Evolutionary conservation across 2,888 invertebrate species (phyloP).

Genomic region (Caenorhabditis angaria): DNA sequence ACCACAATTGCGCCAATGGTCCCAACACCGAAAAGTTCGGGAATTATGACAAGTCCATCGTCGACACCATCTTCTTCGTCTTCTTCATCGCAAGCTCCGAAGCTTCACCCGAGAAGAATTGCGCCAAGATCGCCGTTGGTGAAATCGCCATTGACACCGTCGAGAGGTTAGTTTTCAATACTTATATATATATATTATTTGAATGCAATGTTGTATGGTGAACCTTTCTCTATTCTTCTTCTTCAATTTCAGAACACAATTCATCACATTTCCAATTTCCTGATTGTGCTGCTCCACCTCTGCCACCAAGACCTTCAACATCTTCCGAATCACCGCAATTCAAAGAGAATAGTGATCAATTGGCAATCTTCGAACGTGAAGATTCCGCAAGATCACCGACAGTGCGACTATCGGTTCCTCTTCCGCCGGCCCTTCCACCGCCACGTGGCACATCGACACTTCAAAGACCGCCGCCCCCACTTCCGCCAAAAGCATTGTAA

Average conservation of each 20-base stretch:
- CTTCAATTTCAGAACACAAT: constrained; percentile 13
- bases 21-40: constrained; percentile 26
- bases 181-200: neutral
- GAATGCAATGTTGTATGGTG: neutral
- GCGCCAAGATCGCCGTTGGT: constrained; percentile 38
- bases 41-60: constrained; percentile 28
- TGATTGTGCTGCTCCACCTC: constrained; percentile 22
- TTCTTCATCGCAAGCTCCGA: constrained; percentile 24
- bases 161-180: constrained; percentile 18
- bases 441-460: constrained; percentile 29
- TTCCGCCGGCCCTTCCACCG: constrained; percentile 54
- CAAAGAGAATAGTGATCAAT: neutral
- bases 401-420: constrained; percentile 50
- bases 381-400: constrained; percentile 49
- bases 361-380: neutral
- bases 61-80: constrained; percentile 28
- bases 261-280: constrained; percentile 45
- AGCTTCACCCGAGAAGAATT: constrained; percentile 30
- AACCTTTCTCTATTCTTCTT: neutral
- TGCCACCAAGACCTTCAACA: constrained; percentile 30
- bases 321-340: constrained; percentile 4
- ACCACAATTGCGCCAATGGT: constrained; percentile 39
- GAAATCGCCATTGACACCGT: constrained; percentile 35
- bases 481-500: constrained; percentile 49
- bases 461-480: constrained; percentile 38